Percentiles rank a stretch among this genome's conserved stretches.
Conservation (phyloP, 2,113 vertebrate species). For the Paradisaea rubra region DNA sequence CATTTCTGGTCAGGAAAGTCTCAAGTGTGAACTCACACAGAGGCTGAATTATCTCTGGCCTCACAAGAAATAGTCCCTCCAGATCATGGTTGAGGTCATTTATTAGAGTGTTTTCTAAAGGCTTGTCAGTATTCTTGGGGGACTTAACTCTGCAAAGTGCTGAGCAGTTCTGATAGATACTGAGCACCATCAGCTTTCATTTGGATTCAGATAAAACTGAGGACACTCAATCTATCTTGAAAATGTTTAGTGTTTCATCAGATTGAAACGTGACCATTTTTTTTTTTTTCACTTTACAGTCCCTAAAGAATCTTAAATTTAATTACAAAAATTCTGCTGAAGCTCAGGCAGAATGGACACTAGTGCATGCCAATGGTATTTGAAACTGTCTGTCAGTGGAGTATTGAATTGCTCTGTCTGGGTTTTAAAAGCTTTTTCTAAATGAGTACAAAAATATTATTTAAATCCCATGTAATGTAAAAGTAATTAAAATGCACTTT, state of each 20-base stretch:
- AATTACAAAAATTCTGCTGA: conserved; percentile 14
- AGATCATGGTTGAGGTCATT: background rate
- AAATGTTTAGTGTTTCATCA: background rate
- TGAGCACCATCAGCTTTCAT: background rate
- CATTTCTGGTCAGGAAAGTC: conserved; percentile 6
- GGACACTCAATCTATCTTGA: background rate
- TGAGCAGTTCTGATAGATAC: background rate
- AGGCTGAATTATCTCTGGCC: conserved; percentile 1
- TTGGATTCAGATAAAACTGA: conserved; percentile 23
- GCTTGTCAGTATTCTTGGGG: background rate
- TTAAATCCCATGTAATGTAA: conserved; percentile 5
- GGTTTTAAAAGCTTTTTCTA: conserved; percentile 29
- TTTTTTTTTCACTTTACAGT: background rate
- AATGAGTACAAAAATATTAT: background rate
- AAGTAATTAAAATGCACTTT: conserved; percentile 24
- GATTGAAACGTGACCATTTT: background rate
- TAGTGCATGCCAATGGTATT: background rate
- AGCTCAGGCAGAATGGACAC: background rate
- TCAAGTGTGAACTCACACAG: background rate
- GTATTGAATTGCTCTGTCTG: background rate
- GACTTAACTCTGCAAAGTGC: background rate
- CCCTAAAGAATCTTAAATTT: conserved; percentile 19
- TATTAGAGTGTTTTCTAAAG: conserved; percentile 14
- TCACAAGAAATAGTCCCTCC: background rate
- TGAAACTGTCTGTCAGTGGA: conserved; percentile 4